Conservation (phyloP, 2,113 vertebrate species). For the Gnathonemus longibarbis region DNA sequence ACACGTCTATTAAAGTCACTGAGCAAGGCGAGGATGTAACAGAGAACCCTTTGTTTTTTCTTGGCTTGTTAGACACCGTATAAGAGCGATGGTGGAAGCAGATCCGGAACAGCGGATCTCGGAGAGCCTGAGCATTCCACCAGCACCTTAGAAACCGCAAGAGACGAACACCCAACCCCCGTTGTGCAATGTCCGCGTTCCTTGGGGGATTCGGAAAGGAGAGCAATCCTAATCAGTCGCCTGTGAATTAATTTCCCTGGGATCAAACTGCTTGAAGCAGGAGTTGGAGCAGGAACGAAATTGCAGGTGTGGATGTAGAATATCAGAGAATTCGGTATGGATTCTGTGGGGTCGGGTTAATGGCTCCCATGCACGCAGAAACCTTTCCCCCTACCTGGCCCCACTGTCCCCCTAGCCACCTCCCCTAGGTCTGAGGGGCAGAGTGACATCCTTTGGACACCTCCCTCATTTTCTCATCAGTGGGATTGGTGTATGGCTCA, state of each 20-base stretch:
- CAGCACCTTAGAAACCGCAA: not conserved
- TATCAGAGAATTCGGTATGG: not conserved
- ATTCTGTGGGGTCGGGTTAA: not conserved
- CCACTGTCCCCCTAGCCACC: not conserved
- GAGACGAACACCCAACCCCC: not conserved
- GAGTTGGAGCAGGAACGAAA: not conserved
- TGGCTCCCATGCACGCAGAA: not conserved
- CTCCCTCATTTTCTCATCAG: not conserved
- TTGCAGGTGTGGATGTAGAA: not conserved
- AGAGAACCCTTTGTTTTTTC: not conserved
- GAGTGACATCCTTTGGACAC: constrained; percentile 27
- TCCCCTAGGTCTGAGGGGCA: not conserved
- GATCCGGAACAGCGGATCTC: not conserved
- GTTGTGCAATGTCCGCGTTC: not conserved
- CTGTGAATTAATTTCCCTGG: not conserved
- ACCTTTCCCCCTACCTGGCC: not conserved
- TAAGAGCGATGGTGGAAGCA: not conserved
- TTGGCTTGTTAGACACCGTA: not conserved
- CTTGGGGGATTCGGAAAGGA: not conserved
- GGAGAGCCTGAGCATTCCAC: not conserved
- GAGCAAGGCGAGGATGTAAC: not conserved
- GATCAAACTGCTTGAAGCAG: not conserved
- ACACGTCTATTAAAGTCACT: not conserved
- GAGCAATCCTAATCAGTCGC: not conserved
- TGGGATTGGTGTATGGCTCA: not conserved